Evolutionary conservation across 2,797 vertebrate genomes (phyloP), one percentile per base, ranked within the genome.

Genomic region (Notolepis coatsorum): DNA sequence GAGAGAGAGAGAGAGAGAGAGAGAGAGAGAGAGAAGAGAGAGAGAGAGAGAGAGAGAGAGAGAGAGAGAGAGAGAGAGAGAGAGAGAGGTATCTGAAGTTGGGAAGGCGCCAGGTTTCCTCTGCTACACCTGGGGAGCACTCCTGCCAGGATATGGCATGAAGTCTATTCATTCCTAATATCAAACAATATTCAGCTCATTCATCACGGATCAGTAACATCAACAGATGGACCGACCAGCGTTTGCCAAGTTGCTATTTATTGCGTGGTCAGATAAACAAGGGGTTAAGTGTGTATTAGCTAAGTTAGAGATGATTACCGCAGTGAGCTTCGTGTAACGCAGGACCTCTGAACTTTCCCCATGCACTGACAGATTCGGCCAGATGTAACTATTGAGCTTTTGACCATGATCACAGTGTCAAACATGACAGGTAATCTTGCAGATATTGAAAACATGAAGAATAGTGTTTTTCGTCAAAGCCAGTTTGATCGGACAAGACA

Each of bases 161-260:
- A 84, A 75, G 65, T 75, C 77, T 81, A 75, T 88, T 85, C 85
- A 86, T 79, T 80, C 37, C 68, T 68, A 35, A 58, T 81, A 72
- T 77, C 62, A 56, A 85, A 86, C 59, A 80, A 83, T 79, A 84
- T 71, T 65, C 55, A 75, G 56, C 24, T 17, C 69, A 70, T 81
- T 87, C 65, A 79, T 73, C 52, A 35, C 71, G 61, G 61, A 81
- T 82, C 77, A 73, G 72, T 71, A 78, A 66, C 68, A 73, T 70
- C 28, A 60, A 43, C 73, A 84, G 74, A 78, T 81, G 76, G 73
- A 79, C 78, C 77, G 71, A 68, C 75, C 61, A 58, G 50, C 61
- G 23, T 24, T 42, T 58, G 85, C 84, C 86, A 86, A 77, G 71
- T 88, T 88, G 88, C 64, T 88, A 65, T 86, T 86, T 75, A 63